These are phyloP conservation scores for Halcyon smyrnensis DNA, from an alignment of 2,797 vertebrate genomes.

Conservation along the genomic window DNA sequence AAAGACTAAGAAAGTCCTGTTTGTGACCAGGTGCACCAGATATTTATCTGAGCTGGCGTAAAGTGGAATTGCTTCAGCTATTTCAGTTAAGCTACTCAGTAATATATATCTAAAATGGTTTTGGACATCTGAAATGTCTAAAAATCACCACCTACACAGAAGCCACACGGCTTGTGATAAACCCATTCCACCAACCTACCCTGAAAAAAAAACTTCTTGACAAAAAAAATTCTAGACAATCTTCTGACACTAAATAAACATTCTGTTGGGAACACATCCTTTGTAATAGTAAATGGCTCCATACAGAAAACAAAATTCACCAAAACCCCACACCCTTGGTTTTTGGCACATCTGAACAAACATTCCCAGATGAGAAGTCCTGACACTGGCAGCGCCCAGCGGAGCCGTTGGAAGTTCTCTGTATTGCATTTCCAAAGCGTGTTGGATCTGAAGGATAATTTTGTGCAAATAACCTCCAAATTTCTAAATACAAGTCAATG, in stretches of 20 bases:
- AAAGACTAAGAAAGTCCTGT: background rate
- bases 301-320: background rate
- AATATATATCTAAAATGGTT: background rate
- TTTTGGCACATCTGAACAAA: background rate
- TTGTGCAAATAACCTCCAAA: background rate
- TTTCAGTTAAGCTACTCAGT: background rate
- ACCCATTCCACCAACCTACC: background rate
- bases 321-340: background rate
- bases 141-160: background rate
- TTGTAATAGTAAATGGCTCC: background rate
- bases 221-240: background rate
- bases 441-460: background rate
- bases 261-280: background rate
- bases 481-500: background rate
- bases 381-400: accelerated
- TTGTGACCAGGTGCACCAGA: background rate
- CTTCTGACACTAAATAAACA: background rate
- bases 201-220: background rate
- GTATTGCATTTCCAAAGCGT: background rate
- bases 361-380: background rate
- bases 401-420: accelerated
- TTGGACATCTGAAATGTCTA: background rate
- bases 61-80: background rate
- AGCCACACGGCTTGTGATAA: background rate
- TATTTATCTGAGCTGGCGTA: background rate